Percentiles rank a stretch among this genome's conserved stretches.
These are phyloP conservation scores for Penaeus vannamei DNA, from an alignment of 1,140 invertebrate species.

Conservation along the genomic window DNA sequence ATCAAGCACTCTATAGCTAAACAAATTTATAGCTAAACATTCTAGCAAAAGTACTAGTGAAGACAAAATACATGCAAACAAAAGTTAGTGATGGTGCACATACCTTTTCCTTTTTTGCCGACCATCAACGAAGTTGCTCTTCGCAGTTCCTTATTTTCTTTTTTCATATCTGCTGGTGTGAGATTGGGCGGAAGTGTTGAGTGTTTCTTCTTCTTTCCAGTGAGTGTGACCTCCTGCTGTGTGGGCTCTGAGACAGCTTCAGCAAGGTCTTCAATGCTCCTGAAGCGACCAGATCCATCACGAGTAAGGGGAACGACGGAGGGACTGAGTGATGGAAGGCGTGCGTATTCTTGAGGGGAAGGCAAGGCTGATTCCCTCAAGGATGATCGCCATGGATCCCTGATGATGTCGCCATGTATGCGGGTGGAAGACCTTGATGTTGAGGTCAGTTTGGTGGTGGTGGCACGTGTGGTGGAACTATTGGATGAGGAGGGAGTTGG, in stretches of 20 bases:
- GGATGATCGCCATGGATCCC: constrained; percentile 50
- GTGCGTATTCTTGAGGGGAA: constrained; percentile 57
- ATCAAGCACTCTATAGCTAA: no score
- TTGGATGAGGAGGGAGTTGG: constrained; percentile 57
- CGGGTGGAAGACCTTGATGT: constrained; percentile 61
- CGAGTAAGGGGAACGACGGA: constrained; percentile 57
- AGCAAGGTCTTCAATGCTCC: constrained; percentile 58
- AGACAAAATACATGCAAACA: no score
- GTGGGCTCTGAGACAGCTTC: constrained; percentile 45
- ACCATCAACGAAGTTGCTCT: constrained; percentile 58
- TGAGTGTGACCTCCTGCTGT: constrained; percentile 24
- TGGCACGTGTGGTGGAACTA: constrained; percentile 57
- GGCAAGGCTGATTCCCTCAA: constrained; percentile 53
- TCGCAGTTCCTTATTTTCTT: constrained; percentile 59
- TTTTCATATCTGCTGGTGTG: constrained; percentile 52
- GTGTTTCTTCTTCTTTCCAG: constrained; percentile 58
- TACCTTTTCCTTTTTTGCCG: constrained; percentile 60
- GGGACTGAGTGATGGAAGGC: constrained; percentile 56
- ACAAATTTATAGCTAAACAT: no score
- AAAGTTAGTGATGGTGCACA: neutral
- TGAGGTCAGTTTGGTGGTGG: constrained; percentile 60
- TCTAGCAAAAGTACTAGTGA: no score
- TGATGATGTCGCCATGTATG: constrained; percentile 58
- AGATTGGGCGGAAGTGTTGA: constrained; percentile 60
- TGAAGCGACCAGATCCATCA: constrained; percentile 59